Conservation (phyloP, 2,113 vertebrate genomes). For the Oryzias celebensis region DNA sequence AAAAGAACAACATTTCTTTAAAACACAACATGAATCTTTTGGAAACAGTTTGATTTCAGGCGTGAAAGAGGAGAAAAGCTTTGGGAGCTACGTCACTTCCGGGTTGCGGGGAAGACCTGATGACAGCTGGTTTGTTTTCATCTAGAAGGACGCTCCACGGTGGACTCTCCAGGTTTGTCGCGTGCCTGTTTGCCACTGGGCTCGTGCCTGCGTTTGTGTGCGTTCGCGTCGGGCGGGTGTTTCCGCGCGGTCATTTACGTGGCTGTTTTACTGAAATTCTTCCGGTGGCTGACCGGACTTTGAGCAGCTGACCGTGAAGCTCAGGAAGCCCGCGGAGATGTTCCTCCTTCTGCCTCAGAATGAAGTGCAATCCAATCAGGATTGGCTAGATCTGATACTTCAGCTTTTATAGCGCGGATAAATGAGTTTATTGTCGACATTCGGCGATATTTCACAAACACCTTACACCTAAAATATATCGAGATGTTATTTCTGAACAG, state of each 20-base stretch:
- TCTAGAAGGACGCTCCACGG: conserved; percentile 44
- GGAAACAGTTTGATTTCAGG: no score
- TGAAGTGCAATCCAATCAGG: no score
- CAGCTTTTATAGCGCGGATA: no score
- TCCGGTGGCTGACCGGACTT: conserved; percentile 37
- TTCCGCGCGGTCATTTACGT: not conserved
- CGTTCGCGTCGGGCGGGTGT: not conserved
- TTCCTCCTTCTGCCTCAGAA: no score
- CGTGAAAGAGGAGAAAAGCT: no score
- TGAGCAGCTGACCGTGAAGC: not conserved
- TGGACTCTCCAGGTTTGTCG: conserved; percentile 52
- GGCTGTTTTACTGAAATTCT: conserved; percentile 16
- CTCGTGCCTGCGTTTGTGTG: rapidly evolving
- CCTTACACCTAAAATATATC: no score
- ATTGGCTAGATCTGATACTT: no score
- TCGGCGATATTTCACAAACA: no score
- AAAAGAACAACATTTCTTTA: no score
- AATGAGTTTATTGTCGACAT: no score
- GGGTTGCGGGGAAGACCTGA: conserved; percentile 36
- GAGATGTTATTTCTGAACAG: no score
- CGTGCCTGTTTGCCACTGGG: rapidly evolving
- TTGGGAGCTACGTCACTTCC: conserved; percentile 59
- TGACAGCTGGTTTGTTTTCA: conserved; percentile 70
- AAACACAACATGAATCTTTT: no score
- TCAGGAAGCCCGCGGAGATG: not conserved